Percentiles rank a stretch among this genome's conserved stretches.
These are phyloP conservation scores for Hydrophis major DNA, from an alignment of 2,797 vertebrate species.

Conservation along the genomic window DNA sequence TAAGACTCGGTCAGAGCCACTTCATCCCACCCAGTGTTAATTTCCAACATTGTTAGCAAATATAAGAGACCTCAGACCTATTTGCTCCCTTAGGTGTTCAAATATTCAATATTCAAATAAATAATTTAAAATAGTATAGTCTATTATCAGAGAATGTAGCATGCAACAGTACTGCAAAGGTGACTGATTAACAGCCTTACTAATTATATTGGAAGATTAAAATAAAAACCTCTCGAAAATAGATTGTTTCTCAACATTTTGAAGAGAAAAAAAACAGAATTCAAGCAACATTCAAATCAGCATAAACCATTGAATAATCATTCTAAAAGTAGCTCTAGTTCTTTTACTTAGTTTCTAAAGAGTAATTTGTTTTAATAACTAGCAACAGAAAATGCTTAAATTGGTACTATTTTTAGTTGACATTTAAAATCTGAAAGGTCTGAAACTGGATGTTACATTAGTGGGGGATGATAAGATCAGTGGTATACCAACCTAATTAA, in stretches of 20 bases:
- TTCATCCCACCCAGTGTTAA: not conserved
- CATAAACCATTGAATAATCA: not conserved
- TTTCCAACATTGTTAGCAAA: not conserved
- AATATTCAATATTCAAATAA: not conserved
- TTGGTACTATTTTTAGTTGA: not conserved
- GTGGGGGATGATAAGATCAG: not conserved
- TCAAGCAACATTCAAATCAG: not conserved
- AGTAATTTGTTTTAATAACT: not conserved
- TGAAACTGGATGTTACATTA: conserved; percentile 3
- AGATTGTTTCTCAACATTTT: too few species aligned
- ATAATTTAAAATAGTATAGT: not conserved
- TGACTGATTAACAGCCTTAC: not conserved
- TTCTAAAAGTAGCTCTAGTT: conserved; percentile 7
- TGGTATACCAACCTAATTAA: not conserved
- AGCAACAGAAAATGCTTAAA: not conserved
- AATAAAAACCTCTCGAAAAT: not conserved
- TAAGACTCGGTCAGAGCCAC: not conserved
- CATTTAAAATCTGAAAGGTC: conserved; percentile 9
- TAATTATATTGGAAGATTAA: not conserved
- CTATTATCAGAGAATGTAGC: not conserved
- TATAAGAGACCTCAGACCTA: not conserved
- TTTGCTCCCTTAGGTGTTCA: not conserved
- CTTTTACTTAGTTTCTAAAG: not conserved
- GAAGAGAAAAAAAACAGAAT: not conserved
- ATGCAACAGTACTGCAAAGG: not conserved